Evolutionary conservation across 2,888 invertebrate species (phyloP).

Genomic region (Apodemia mormo): DNA sequence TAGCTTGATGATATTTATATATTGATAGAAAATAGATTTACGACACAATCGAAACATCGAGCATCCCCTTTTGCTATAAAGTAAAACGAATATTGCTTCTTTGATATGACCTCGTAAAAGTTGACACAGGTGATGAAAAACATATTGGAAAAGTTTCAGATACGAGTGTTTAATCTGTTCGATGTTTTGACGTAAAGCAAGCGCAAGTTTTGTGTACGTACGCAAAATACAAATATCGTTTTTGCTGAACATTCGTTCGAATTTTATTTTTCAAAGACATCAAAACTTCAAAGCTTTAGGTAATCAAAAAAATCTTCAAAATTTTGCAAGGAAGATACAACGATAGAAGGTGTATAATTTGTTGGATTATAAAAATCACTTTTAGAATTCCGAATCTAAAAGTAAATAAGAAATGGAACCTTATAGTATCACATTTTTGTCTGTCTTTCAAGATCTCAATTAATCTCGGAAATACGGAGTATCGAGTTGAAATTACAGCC

Average conservation of each 20-base stretch:
- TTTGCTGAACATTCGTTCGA: not conserved
- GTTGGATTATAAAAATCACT: no score
- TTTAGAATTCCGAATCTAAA: no score
- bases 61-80: conserved; percentile 45
- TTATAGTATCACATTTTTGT: no score
- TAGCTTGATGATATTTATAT: no score
- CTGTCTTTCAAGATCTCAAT: no score
- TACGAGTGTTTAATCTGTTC: conserved; percentile 41
- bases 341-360: no score
- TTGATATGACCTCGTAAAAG: conserved; percentile 57
- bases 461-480: no score
- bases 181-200: conserved; percentile 18
- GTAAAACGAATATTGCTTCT: conserved; percentile 67
- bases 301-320: no score
- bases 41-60: not conserved
- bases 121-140: conserved; percentile 71
- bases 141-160: conserved; percentile 72
- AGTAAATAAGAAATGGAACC: no score
- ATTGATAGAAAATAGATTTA: no score
- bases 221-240: conserved; percentile 19
- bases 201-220: not conserved
- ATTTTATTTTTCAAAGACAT: not conserved
- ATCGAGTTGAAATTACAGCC: no score
- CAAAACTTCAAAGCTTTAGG: not conserved
- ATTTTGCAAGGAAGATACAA: no score